Conservation (phyloP, 2,888 invertebrate species). For the Gonocerus acuteangulatus region DNA sequence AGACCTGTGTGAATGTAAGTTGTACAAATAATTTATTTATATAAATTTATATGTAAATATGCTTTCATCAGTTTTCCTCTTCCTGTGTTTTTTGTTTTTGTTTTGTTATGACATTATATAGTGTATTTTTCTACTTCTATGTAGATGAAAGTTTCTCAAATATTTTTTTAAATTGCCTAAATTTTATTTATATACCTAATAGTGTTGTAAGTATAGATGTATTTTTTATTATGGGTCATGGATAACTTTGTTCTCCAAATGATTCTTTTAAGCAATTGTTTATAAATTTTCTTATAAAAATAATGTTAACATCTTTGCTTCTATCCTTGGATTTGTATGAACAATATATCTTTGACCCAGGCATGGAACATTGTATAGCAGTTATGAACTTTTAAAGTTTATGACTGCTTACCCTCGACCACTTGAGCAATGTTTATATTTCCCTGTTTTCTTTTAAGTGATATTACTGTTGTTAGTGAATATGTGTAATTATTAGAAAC, state of each 20-base stretch:
- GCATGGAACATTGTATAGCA: too few species aligned
- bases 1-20: slow-evolving; percentile 13
- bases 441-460: slow-evolving; percentile 3
- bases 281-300: too few species aligned
- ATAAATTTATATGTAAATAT: slow-evolving; percentile 21
- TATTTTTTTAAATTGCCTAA: slow-evolving; percentile 23
- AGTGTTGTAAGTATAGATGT: background rate
- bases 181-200: slow-evolving; percentile 21
- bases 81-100: background rate
- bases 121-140: slow-evolving; percentile 21
- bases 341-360: slow-evolving; percentile 9
- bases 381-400: too few species aligned
- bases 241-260: background rate
- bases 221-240: slow-evolving; percentile 17
- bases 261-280: too few species aligned
- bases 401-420: background rate
- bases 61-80: slow-evolving; percentile 2
- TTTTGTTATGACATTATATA: slow-evolving; percentile 9
- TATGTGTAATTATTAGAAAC: slow-evolving; percentile 9
- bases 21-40: slow-evolving; percentile 23
- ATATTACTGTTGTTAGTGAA: slow-evolving; percentile 18
- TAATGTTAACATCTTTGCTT: background rate
- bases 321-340: background rate
- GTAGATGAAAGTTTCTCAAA: slow-evolving; percentile 6
- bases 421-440: too few species aligned